Conservation (phyloP, 2,888 invertebrate genomes). For the Polietes domitor region DNA sequence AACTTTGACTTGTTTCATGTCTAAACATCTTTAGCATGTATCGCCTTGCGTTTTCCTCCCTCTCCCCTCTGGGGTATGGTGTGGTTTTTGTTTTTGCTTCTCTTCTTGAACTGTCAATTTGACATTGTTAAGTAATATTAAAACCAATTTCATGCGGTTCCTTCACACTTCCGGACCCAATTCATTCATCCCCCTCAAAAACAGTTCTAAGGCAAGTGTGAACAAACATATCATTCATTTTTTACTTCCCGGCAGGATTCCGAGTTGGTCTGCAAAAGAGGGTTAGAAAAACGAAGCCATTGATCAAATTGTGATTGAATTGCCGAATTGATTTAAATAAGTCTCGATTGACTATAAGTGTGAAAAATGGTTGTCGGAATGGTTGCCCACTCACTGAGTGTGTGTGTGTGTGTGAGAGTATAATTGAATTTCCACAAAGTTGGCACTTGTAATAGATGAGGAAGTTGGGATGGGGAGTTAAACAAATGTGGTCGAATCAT, state of each 20-base stretch:
- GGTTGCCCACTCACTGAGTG: not conserved
- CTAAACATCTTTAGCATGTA: not conserved
- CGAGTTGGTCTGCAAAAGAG: conserved; percentile 29
- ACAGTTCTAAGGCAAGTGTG: not conserved
- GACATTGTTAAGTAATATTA: conserved; percentile 42
- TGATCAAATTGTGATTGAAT: conserved; percentile 58
- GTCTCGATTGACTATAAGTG: conserved; percentile 45
- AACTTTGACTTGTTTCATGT: conserved; percentile 32
- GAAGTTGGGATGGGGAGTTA: not conserved
- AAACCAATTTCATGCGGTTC: conserved; percentile 39
- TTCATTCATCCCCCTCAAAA: not conserved
- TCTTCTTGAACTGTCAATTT: conserved; percentile 39
- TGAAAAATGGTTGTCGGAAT: conserved; percentile 26
- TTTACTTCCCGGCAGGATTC: not conserved
- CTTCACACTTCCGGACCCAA: not conserved
- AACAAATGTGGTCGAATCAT: not conserved
- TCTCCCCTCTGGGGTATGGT: not conserved
- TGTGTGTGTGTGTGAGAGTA: not conserved
- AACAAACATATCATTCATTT: conserved; percentile 25
- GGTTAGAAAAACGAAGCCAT: conserved; percentile 59
- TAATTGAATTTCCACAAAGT: conserved; percentile 19
- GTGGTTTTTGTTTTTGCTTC: not conserved
- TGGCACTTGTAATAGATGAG: not conserved
- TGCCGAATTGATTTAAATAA: conserved; percentile 52
- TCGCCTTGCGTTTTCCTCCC: not conserved